Conservation (phyloP, 2,113 vertebrate genomes). For the Chitala chitala region DNA sequence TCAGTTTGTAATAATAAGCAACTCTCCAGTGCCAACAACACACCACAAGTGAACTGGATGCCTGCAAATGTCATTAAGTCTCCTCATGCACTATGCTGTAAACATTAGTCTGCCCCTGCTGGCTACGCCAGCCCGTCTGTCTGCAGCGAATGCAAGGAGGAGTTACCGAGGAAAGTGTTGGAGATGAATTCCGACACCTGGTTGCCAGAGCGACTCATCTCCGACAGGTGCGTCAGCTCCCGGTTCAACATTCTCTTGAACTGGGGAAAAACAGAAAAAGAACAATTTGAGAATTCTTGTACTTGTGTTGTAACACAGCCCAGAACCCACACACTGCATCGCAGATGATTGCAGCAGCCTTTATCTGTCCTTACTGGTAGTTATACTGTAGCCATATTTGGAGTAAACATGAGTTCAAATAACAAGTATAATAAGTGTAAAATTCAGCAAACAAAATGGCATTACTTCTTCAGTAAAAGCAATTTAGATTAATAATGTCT, state of each 20-base stretch:
- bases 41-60: too few species aligned
- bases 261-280: constrained; percentile 51
- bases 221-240: constrained; percentile 87
- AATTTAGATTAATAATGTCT: too few species aligned
- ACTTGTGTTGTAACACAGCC: neutral
- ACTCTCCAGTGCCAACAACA: neutral
- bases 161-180: constrained; percentile 82
- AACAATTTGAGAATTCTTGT: constrained; percentile 43
- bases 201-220: constrained; percentile 91
- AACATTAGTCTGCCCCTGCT: too few species aligned
- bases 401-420: neutral
- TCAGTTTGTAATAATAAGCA: neutral
- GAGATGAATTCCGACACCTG: constrained; percentile 96
- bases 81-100: too few species aligned
- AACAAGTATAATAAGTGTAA: too few species aligned
- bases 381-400: neutral
- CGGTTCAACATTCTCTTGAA: constrained; percentile 95
- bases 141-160: neutral
- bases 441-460: neutral
- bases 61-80: too few species aligned
- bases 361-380: neutral
- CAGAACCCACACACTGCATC: neutral
- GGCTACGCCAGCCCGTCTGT: too few species aligned
- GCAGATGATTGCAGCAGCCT: neutral
- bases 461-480: too few species aligned